phyloP scores from a whole-genome alignment of 1,140 invertebrate genomes.

The Choristoneura fumiferana region DNA sequence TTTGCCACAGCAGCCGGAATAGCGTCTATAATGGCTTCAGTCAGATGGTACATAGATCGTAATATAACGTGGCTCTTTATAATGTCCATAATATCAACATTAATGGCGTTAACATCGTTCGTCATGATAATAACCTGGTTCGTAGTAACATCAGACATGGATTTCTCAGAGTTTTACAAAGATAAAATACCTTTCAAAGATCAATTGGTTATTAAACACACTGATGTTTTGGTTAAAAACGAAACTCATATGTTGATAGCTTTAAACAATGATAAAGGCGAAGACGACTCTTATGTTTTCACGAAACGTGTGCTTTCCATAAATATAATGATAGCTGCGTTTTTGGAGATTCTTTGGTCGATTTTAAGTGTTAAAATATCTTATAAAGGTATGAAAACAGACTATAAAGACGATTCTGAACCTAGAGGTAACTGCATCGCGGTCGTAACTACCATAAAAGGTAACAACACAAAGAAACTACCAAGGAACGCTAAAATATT shows the following conservation, averaged over 20 bases:
- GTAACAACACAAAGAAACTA: conserved; percentile 66
- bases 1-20: conserved; percentile 77
- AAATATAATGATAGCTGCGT: conserved; percentile 80
- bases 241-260: conserved; percentile 60
- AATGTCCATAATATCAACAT: conserved; percentile 70
- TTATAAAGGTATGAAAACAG: conserved; percentile 80
- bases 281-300: conserved; percentile 49
- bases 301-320: conserved; percentile 73
- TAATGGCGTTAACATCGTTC: conserved; percentile 64
- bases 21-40: conserved; percentile 80
- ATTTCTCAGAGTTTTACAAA: conserved; percentile 62
- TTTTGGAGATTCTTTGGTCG: conserved; percentile 81
- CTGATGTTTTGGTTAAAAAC: conserved; percentile 55
- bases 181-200: conserved; percentile 65
- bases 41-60: conserved; percentile 82
- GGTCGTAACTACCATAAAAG: conserved; percentile 76
- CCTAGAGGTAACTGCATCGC: conserved; percentile 69
- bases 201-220: conserved; percentile 55
- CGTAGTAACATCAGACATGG: conserved; percentile 46
- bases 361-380: conserved; percentile 79
- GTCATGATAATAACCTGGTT: conserved; percentile 63
- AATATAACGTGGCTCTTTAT: conserved; percentile 82
- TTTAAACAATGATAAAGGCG: conserved; percentile 35
- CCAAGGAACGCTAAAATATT: conserved; percentile 68
- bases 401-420: conserved; percentile 76